Percentiles rank a stretch among this genome's conserved stretches.
These are phyloP conservation scores for Drosophila tropicalis DNA, from an alignment of 1,140 invertebrate genomes.

Conservation along the genomic window DNA sequence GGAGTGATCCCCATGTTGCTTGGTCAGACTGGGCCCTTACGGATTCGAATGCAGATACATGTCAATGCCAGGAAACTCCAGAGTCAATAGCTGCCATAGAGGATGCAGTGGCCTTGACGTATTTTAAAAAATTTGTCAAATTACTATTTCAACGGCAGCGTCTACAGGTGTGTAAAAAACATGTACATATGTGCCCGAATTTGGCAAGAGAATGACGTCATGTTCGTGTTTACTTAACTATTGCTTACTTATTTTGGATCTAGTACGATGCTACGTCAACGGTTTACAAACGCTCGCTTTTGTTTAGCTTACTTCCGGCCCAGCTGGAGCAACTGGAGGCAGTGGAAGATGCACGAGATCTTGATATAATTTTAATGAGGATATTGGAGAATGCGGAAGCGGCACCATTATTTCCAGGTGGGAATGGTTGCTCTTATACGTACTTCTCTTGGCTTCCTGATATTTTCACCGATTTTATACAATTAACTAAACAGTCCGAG, in stretches of 20 bases:
- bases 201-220: conserved; percentile 55
- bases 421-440: conserved; percentile 29
- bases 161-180: conserved; percentile 51
- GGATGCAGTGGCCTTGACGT: conserved; percentile 59
- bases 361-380: conserved; percentile 61
- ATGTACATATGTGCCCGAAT: not conserved
- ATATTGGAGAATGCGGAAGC: conserved; percentile 52
- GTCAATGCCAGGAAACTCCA: conserved; percentile 20
- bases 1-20: conserved; percentile 57
- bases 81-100: conserved; percentile 34
- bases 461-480: conserved; percentile 53
- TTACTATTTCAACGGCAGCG: conserved; percentile 57
- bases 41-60: conserved; percentile 20
- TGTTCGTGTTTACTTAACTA: conserved; percentile 29
- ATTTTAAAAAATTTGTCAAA: conserved; percentile 71
- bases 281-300: conserved; percentile 53
- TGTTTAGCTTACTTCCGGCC: conserved; percentile 54
- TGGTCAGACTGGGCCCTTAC: conserved; percentile 52
- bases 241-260: conserved; percentile 18
- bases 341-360: conserved; percentile 62
- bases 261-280: conserved; percentile 47
- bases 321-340: conserved; percentile 57
- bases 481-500: conserved; percentile 59
- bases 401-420: conserved; percentile 23
- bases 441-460: conserved; percentile 48